Evolutionary conservation across 2,797 vertebrate species (phyloP), one percentile per base, ranked within the genome.

Genomic region (Oreonectes daqikongensis): DNA sequence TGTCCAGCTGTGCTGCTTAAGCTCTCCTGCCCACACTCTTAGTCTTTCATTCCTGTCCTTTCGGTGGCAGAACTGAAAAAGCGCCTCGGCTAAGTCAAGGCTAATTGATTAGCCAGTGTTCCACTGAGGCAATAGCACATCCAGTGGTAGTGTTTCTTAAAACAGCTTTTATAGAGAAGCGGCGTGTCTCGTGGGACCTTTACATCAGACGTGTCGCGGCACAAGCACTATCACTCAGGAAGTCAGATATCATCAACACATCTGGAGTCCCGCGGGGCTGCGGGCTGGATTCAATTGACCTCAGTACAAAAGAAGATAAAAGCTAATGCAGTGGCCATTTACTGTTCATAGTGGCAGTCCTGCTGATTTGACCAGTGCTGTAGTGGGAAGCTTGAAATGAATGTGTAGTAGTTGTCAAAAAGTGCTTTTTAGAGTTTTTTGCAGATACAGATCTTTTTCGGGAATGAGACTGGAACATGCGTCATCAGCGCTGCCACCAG

Each of bases 211-310:
- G 46, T 71, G 69, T 42, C 68, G 59, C 24, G 38, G 72, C 75
- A 77, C 53, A 72, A 75, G 57, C 77, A 48, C 79, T 67, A 79
- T 78, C 71, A 72, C 59, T 75, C 79, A 72, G 63, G 46, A 78
- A 78, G 63, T 76, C 72, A 18, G 40, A 72, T 80, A 74, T 80
- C 70, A 78, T 69, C 70, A 61, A 55, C 66, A 63, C 50, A 30
- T 52, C 22, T 48, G 22, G 28, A 72, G 77, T 81, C 77, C 78
- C 72, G 32, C n/a, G 18, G 61, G 76, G 24, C 68, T 50, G 17
- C 15, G 15, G 69, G 32, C 61, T 68, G 50, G 53, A 32, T 65
- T 75, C 63, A 66, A 73, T 76, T 74, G 80, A 78, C 52, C 64
- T 26, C 46, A 48, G 78, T 72, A 50, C 64, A 52, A 63, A 71